These are phyloP conservation scores for Drosophila dunni DNA, from an alignment of 1,140 invertebrate species.

Conservation along the genomic window DNA sequence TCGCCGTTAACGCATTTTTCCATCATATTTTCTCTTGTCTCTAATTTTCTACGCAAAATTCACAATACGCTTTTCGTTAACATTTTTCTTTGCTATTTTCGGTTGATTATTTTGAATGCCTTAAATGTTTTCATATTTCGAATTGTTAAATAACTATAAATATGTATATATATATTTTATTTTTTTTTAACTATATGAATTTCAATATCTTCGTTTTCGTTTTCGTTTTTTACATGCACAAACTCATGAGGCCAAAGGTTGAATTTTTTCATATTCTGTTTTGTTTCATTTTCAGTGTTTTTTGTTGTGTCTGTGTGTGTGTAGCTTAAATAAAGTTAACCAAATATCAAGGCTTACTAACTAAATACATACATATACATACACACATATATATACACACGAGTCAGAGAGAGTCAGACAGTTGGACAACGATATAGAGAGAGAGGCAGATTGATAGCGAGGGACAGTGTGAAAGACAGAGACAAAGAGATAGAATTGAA, in stretches of 20 bases:
- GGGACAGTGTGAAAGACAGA: neutral
- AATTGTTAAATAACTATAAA: constrained; percentile 50
- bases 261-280: constrained; percentile 1
- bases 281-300: neutral
- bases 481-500: neutral
- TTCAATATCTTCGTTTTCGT: constrained; percentile 48
- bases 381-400: constrained; percentile 14
- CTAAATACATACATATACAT: constrained; percentile 29
- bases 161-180: constrained; percentile 12
- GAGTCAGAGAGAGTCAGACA: neutral
- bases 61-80: constrained; percentile 70
- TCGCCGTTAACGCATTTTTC: neutral
- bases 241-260: constrained; percentile 75
- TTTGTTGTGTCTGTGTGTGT: neutral
- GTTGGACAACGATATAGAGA: neutral
- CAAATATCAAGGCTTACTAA: constrained; percentile 46
- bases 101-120: constrained; percentile 41
- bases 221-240: constrained; percentile 78
- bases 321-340: constrained; percentile 45
- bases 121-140: constrained; percentile 36
- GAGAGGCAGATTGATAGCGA: no score
- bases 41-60: constrained; percentile 59
- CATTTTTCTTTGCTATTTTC: constrained; percentile 17
- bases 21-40: neutral
- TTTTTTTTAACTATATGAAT: constrained; percentile 38